A percentile compares a stretch with the other conserved stretches of the same genome.
These are phyloP conservation scores for Abscondita cerata DNA, from an alignment of 2,888 invertebrate genomes.

Conservation along the genomic window DNA sequence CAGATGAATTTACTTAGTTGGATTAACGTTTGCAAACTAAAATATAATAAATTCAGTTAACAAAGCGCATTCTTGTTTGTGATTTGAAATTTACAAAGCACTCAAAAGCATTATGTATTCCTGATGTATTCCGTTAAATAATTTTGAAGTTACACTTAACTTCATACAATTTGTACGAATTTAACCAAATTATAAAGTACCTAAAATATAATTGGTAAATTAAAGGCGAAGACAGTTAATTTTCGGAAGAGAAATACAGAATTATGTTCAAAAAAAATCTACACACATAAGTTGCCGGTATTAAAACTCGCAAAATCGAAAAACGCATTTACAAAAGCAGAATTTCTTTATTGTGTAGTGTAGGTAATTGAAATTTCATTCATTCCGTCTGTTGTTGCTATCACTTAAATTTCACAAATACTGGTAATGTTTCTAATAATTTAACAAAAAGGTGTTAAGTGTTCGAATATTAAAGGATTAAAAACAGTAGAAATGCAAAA, in stretches of 20 bases:
- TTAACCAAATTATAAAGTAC: conserved; percentile 5
- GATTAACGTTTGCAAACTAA: not conserved
- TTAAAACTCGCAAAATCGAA: too few species aligned
- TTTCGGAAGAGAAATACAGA: conserved; percentile 1
- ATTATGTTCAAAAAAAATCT: too few species aligned
- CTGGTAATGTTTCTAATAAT: too few species aligned
- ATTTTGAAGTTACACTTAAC: not conserved
- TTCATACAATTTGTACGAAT: conserved; percentile 1
- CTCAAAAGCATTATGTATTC: not conserved
- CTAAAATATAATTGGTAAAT: not conserved
- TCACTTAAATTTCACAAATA: too few species aligned
- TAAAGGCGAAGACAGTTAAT: conserved; percentile 4
- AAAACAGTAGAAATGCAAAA: too few species aligned
- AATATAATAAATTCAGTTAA: not conserved
- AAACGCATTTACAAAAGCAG: too few species aligned
- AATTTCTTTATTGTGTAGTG: too few species aligned
- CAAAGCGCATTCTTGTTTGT: conserved; percentile 3
- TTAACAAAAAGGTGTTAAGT: too few species aligned
- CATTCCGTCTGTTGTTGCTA: too few species aligned
- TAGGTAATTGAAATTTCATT: too few species aligned
- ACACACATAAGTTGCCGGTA: too few species aligned
- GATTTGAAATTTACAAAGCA: conserved; percentile 6
- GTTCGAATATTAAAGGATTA: too few species aligned
- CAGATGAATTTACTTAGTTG: not conserved
- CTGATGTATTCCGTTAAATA: conserved; percentile 3